phyloP scores from a whole-genome alignment of 2,888 invertebrate genomes.

The Aphodius sticticus region DNA sequence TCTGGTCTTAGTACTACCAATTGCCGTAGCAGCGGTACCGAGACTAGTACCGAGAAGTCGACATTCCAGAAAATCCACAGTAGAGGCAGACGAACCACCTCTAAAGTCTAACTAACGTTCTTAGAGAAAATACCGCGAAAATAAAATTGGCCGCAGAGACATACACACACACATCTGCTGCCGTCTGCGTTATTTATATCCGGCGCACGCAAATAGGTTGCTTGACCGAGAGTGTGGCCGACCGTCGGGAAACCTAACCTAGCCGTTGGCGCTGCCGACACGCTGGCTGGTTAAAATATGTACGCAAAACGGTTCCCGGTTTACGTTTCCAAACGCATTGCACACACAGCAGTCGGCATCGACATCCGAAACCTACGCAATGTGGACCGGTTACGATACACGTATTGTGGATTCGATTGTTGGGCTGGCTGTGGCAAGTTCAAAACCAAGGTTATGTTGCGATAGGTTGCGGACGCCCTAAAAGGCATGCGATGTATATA shows the following conservation, averaged over 20 bases:
- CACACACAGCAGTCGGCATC: slow-evolving; percentile 7
- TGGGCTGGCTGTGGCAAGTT: slow-evolving; percentile 37
- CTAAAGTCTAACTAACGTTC: background rate
- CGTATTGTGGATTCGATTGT: background rate
- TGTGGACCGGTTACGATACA: background rate
- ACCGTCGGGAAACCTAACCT: slow-evolving; percentile 5
- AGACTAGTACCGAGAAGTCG: background rate
- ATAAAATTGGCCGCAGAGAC: slow-evolving; percentile 16
- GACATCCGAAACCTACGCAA: slow-evolving; percentile 18
- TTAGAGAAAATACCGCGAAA: slow-evolving; percentile 6
- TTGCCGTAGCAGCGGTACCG: background rate
- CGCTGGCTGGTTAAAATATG: slow-evolving; percentile 17
- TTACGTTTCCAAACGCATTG: slow-evolving; percentile 5
- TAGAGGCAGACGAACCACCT: background rate
- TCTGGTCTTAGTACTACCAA: background rate
- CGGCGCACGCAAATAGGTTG: slow-evolving; percentile 21
- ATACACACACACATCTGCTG: background rate
- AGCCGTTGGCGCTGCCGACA: slow-evolving; percentile 10
- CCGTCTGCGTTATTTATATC: slow-evolving; percentile 23
- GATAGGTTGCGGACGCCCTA: slow-evolving; percentile 44
- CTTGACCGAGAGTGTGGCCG: slow-evolving; percentile 17
- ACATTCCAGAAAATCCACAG: background rate
- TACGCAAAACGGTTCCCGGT: slow-evolving; percentile 12
- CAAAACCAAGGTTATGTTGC: slow-evolving; percentile 46
- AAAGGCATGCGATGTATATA: background rate